Percentiles rank a stretch among this genome's conserved stretches.
Evolutionary conservation across 2,113 vertebrate genomes (phyloP).

Genomic region (Hirundichthys speculiger): DNA sequence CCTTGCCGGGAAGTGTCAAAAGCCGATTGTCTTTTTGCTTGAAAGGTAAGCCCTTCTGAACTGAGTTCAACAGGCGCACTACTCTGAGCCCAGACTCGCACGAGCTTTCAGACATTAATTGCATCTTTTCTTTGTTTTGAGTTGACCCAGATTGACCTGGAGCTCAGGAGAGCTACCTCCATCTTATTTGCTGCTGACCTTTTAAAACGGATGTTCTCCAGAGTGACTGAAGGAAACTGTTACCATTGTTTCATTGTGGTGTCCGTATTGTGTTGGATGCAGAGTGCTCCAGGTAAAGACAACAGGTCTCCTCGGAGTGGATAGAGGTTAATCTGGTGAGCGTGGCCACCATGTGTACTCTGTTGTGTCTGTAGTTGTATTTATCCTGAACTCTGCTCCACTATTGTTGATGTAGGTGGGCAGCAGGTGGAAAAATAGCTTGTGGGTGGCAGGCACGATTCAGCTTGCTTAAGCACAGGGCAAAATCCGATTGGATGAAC

Average conservation of each 20-base stretch:
- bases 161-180: constrained; percentile 14
- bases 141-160: constrained; percentile 8
- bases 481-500: constrained; percentile 41
- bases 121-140: not conserved
- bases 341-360: constrained; percentile 58
- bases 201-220: constrained; percentile 6
- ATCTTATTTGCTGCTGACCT: constrained; percentile 1
- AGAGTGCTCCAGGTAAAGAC: constrained; percentile 48
- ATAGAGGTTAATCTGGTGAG: constrained; percentile 66
- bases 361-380: constrained; percentile 67
- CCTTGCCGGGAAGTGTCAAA: too few species aligned
- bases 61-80: not conserved
- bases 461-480: constrained; percentile 46
- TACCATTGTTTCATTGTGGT: constrained; percentile 35
- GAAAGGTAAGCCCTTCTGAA: not conserved
- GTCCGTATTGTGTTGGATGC: constrained; percentile 36
- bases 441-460: constrained; percentile 71
- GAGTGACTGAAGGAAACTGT: constrained; percentile 10
- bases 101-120: constrained; percentile 16
- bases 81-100: not conserved
- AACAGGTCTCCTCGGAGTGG: constrained; percentile 44
- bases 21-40: not conserved
- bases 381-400: constrained; percentile 64
- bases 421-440: constrained; percentile 73
- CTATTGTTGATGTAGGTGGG: constrained; percentile 73